phyloP scores from a whole-genome alignment of 2,113 vertebrate genomes.

The Ahaetulla prasina region DNA sequence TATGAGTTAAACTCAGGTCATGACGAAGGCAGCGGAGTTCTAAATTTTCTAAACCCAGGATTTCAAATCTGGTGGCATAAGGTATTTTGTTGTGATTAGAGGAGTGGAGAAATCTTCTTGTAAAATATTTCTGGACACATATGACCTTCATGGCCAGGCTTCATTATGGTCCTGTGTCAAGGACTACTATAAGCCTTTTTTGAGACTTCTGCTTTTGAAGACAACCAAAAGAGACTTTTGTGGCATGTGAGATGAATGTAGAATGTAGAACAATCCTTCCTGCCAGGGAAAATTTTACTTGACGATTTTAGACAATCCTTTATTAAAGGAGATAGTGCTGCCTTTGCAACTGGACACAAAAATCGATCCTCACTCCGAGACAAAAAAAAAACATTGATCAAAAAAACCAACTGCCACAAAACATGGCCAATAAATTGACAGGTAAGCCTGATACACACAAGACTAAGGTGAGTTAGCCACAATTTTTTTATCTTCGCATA shows the following conservation, averaged over 20 bases:
- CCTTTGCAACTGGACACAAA: not conserved
- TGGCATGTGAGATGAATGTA: not conserved
- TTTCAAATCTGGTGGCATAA: no score
- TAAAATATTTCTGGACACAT: no score
- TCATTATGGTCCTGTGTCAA: not conserved
- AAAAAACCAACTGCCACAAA: not conserved
- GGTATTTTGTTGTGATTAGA: no score
- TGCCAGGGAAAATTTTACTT: not conserved
- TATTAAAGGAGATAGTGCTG: not conserved
- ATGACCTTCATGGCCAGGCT: no score
- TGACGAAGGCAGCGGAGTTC: no score
- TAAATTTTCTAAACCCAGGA: no score
- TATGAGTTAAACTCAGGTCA: no score
- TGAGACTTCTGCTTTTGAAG: not conserved
- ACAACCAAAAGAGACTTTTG: not conserved
- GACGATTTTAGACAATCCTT: not conserved
- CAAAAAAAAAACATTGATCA: not conserved
- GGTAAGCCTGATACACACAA: not conserved
- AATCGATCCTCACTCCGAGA: not conserved
- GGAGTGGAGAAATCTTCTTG: no score
- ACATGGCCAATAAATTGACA: not conserved
- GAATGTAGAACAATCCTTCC: not conserved
- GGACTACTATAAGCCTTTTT: not conserved
- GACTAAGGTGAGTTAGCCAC: not conserved
- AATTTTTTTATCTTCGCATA: not conserved